Conservation (phyloP, 2,888 invertebrate species). For the Latheticus oryzae region DNA sequence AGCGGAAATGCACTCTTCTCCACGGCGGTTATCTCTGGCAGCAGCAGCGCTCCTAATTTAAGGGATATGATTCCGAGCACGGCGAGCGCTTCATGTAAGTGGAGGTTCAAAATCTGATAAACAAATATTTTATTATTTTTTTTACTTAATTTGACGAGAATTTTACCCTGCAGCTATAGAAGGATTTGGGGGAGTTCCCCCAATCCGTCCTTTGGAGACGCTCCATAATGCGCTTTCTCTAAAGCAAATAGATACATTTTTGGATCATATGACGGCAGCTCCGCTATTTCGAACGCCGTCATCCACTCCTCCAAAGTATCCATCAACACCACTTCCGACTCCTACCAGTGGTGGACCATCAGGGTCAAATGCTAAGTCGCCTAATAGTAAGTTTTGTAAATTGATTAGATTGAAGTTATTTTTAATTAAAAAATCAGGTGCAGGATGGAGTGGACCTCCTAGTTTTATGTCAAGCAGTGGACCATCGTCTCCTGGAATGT, state of each 20-base stretch:
- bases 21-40: constrained; percentile 96
- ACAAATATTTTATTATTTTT: neutral
- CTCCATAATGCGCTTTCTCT: constrained; percentile 96
- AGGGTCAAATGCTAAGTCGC: constrained; percentile 52
- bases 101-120: neutral
- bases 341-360: constrained; percentile 57
- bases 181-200: constrained; percentile 92
- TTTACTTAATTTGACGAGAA: neutral
- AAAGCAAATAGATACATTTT: constrained; percentile 88
- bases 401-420: neutral
- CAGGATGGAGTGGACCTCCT: constrained; percentile 88
- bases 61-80: constrained; percentile 86
- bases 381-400: constrained; percentile 66
- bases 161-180: constrained; percentile 72
- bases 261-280: constrained; percentile 86
- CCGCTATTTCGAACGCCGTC: constrained; percentile 80
- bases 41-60: constrained; percentile 91
- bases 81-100: constrained; percentile 80
- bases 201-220: constrained; percentile 96
- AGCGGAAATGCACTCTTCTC: constrained; percentile 90
- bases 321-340: constrained; percentile 68
- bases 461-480: constrained; percentile 84
- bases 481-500: constrained; percentile 82
- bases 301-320: constrained; percentile 76
- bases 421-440: constrained; percentile 52